Evolutionary conservation across 2,888 invertebrate genomes (phyloP), one percentile per base, ranked within the genome.

Genomic region (Mylabris sibirica): DNA sequence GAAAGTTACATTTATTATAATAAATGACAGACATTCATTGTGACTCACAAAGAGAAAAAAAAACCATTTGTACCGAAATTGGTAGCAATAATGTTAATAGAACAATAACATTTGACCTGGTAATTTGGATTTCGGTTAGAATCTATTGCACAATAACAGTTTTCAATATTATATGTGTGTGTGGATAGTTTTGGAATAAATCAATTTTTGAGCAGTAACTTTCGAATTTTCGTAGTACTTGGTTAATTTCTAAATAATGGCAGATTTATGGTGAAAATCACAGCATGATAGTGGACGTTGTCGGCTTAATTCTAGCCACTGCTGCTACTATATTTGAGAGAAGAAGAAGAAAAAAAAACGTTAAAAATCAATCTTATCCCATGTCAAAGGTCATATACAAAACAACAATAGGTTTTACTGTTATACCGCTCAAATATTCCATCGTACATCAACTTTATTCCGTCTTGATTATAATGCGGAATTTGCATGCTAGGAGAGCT

Each of bases 41-140:
- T 74, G 74, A 74, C 64, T 74, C 74, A 74, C 17, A 11, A 17
- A 1, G 11, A 44, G 3, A 38, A 12, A 34, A 34, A 5, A 34
- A 38, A 12, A 38, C 5, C n/a, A 44, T 41, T 41, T 61, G 60
- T 70, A 68, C 74, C 72, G 70, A 74, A 74, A 71, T 69, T 72
- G 72, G 73, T 72, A 67, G 71, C 69, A 69, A 71, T 73, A 70
- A 69, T 44, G 44, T 44, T 2, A 49, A 49, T 20, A 11, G 69
- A 65, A 67, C 65, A 70, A 59, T 69, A 72, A 74, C 74, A 70
- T 72, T 72, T 74, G 74, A 73, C 74, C 74, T 69, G 72, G 64
- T 71, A 74, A 74, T 74, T 74, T 70, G 67, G 68, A 71, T 72
- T 69, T 60, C 63, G 26, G 64, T 63, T 62, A 65, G 6, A 44